Evolutionary conservation across 2,888 invertebrate species (phyloP).

Genomic region (Eupithecia insigniata): DNA sequence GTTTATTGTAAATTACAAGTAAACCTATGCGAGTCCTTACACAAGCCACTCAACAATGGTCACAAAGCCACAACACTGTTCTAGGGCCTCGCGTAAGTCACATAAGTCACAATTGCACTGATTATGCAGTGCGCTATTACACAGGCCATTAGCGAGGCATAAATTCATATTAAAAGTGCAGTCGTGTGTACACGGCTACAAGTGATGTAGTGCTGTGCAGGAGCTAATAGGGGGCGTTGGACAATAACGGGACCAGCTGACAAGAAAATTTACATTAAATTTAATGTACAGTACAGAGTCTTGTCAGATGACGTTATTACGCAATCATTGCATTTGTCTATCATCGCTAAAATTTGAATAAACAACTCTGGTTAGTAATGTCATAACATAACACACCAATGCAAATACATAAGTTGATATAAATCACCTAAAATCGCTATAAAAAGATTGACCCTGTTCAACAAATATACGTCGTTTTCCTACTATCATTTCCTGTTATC

Average conservation of each 20-base stretch:
- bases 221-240: too few relatives aligned
- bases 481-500: too few relatives aligned
- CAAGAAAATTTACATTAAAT: too few relatives aligned
- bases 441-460: too few relatives aligned
- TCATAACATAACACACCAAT: too few relatives aligned
- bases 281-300: too few relatives aligned
- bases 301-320: too few relatives aligned
- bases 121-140: slow-evolving; percentile 41
- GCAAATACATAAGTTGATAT: too few relatives aligned
- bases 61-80: slow-evolving; percentile 3
- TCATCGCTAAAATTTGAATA: not conserved
- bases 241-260: not conserved
- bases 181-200: slow-evolving; percentile 6
- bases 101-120: slow-evolving; percentile 43
- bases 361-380: not conserved
- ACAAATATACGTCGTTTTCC: too few relatives aligned
- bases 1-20: slow-evolving; percentile 5
- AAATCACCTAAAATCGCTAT: too few relatives aligned
- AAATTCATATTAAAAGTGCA: slow-evolving; percentile 45
- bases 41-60: not conserved
- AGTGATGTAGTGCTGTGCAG: slow-evolving; percentile 17
- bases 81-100: slow-evolving; percentile 33
- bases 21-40: not conserved
- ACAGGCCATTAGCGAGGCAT: slow-evolving; percentile 43
- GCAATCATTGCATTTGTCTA: too few relatives aligned